phyloP scores from a whole-genome alignment of 2,797 vertebrate species.

The Lutjanus campechanus region DNA sequence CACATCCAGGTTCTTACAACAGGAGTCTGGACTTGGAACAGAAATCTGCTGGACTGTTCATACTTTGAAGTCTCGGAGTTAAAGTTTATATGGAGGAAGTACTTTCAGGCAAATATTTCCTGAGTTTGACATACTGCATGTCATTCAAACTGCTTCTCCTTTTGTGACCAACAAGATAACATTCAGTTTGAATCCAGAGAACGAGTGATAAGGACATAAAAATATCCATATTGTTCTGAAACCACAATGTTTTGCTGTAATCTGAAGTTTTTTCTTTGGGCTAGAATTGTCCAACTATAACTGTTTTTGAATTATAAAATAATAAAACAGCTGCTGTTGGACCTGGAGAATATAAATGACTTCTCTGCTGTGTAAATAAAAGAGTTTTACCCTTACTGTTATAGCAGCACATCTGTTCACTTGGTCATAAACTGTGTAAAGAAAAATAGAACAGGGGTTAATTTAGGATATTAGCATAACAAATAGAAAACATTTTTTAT shows the following conservation, averaged over 20 bases:
- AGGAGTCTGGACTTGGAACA: constrained; percentile 28
- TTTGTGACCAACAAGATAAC: neutral
- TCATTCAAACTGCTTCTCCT: neutral
- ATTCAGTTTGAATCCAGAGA: neutral
- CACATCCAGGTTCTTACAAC: constrained; percentile 36
- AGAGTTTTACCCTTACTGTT: constrained; percentile 6
- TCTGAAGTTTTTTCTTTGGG: neutral
- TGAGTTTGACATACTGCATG: neutral
- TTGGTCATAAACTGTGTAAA: neutral
- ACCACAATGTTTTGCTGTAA: neutral
- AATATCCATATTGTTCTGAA: neutral
- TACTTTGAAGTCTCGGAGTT: constrained; percentile 48
- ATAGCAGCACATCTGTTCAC: constrained; percentile 1
- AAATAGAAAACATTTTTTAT: neutral
- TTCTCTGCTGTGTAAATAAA: constrained; percentile 4
- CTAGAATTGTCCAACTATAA: neutral
- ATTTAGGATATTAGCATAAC: constrained; percentile 19
- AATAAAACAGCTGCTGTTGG: neutral
- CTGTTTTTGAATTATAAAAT: neutral
- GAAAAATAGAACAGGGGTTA: neutral
- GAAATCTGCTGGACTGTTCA: constrained; percentile 26
- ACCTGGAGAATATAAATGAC: neutral
- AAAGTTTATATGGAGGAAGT: neutral
- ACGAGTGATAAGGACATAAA: neutral
- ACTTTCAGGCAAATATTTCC: neutral